These are phyloP conservation scores for Clarias laeviceps DNA, from an alignment of 2,797 vertebrate species.

Conservation along the genomic window DNA sequence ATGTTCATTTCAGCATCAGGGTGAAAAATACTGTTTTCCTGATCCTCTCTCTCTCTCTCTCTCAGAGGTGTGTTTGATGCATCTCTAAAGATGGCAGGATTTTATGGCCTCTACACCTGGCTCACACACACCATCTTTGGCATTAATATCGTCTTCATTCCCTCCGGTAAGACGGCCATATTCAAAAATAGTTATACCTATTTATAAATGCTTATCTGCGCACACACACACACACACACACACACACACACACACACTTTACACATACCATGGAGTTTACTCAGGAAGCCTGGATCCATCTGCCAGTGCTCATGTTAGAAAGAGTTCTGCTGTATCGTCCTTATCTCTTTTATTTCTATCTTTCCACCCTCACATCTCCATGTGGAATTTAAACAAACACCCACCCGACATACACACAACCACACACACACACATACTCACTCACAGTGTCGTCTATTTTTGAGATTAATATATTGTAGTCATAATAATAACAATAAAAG, in stretches of 20 bases:
- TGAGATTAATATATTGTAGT: background rate
- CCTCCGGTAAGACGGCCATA: constrained; percentile 83
- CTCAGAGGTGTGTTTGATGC: constrained; percentile 97
- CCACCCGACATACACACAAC: background rate
- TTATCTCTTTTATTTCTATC: constrained; percentile 12
- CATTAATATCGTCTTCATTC: constrained; percentile 99
- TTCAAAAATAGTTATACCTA: background rate
- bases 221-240: background rate
- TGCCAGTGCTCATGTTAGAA: background rate
- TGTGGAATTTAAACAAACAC: background rate
- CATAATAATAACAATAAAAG: background rate
- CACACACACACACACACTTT: background rate
- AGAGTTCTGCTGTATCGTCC: background rate
- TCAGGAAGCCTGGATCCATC: background rate
- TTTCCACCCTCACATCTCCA: constrained; percentile 8
- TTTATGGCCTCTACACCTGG: constrained; percentile 99
- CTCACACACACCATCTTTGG: constrained; percentile 98
- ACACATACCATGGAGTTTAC: background rate
- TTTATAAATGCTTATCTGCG: constrained; percentile 22
- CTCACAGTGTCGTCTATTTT: background rate
- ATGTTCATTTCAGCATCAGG: background rate
- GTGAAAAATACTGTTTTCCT: background rate
- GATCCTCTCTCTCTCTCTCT: constrained; percentile 3
- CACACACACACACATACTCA: background rate
- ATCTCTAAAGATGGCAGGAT: constrained; percentile 97